Evolutionary conservation across 2,797 vertebrate species (phyloP).

Genomic region (Galaxias olidus): DNA sequence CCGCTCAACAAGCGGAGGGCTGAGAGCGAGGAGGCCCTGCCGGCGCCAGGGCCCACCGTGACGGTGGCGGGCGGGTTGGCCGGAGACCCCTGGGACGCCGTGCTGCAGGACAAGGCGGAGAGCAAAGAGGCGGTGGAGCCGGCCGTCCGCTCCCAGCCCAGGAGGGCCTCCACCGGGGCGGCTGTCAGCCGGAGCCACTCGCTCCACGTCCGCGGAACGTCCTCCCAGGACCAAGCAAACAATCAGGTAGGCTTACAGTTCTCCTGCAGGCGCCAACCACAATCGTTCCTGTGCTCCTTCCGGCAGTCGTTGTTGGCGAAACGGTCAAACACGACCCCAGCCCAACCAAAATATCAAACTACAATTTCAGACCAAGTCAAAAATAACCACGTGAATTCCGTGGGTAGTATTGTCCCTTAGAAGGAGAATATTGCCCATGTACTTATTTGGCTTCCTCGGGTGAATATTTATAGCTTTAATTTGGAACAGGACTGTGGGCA

Average conservation of each 20-base stretch:
- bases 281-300: too few relatives aligned
- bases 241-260: constrained; percentile 76
- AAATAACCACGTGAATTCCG: neutral
- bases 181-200: constrained; percentile 88
- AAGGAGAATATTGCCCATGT: constrained; percentile 18
- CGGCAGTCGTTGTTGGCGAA: neutral
- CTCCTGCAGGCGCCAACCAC: neutral
- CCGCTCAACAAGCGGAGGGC: constrained; percentile 88
- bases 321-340: neutral
- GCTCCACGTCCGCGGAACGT: constrained; percentile 80
- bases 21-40: constrained; percentile 72
- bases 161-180: constrained; percentile 79
- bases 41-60: constrained; percentile 44
- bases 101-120: constrained; percentile 85
- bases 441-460: constrained; percentile 20
- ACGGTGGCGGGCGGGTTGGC: constrained; percentile 57
- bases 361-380: constrained; percentile 4
- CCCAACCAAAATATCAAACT: neutral
- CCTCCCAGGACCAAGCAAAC: constrained; percentile 66
- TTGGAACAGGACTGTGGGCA: constrained; percentile 52
- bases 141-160: constrained; percentile 50
- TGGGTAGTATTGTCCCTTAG: constrained; percentile 4
- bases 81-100: constrained; percentile 96
- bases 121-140: constrained; percentile 67
- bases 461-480: constrained; percentile 47